Conservation (phyloP, 2,113 vertebrate species). For the Coptodon rendalli region DNA sequence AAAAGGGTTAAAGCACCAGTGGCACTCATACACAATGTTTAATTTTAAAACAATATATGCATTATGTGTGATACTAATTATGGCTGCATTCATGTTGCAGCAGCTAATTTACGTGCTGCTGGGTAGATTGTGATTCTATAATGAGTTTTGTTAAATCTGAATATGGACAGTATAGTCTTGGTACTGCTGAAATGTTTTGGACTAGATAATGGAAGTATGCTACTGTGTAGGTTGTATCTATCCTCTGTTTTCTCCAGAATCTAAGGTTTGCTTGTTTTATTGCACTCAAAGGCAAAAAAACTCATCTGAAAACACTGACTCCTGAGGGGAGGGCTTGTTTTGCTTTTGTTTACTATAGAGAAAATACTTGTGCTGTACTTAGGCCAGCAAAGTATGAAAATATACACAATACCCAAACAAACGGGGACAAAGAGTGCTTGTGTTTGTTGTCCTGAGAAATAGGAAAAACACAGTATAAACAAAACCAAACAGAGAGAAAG, state of each 20-base stretch:
- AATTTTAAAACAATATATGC: background rate
- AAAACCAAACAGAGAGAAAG: slow-evolving; percentile 41
- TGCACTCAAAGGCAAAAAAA: background rate
- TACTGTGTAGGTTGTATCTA: background rate
- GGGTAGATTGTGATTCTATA: background rate
- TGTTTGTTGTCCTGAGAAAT: slow-evolving; percentile 23
- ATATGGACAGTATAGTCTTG: background rate
- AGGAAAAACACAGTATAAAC: slow-evolving; percentile 30
- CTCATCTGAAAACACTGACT: background rate
- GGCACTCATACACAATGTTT: background rate
- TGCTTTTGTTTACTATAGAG: background rate
- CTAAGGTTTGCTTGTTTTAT: background rate
- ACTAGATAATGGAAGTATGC: background rate
- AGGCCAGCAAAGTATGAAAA: slow-evolving; percentile 16
- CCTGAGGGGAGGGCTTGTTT: background rate
- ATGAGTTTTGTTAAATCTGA: background rate
- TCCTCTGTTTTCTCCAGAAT: background rate
- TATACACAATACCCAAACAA: background rate
- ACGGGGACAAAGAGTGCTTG: background rate
- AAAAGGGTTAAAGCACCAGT: background rate
- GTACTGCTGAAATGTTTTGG: background rate
- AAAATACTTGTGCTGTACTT: slow-evolving; percentile 11
- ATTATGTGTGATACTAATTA: background rate
- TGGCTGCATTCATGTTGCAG: background rate
- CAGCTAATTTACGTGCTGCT: background rate